Evolutionary conservation across 1,140 invertebrate species (phyloP).

Genomic region (Meteorus sp.): DNA sequence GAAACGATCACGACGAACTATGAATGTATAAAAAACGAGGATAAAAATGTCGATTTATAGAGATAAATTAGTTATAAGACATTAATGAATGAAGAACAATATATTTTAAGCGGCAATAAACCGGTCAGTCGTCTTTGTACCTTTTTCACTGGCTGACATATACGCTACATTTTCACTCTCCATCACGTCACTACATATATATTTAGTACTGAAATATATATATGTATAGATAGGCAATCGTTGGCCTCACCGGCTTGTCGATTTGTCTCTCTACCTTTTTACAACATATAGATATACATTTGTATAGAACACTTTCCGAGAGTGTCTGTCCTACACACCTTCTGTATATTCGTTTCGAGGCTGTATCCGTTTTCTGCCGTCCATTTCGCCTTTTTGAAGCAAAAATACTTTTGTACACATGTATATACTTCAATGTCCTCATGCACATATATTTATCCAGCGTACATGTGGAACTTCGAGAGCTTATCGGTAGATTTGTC

Average conservation of each 20-base stretch:
- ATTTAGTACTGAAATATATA: not conserved
- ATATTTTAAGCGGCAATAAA: too few relatives aligned
- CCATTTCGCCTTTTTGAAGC: not conserved
- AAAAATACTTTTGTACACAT: not conserved
- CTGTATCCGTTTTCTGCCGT: not conserved
- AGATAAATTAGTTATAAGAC: too few relatives aligned
- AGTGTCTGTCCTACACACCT: too few relatives aligned
- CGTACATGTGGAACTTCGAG: too few relatives aligned
- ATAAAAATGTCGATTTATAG: too few relatives aligned
- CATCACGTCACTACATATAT: not conserved
- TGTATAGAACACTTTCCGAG: too few relatives aligned
- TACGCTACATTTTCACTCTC: not conserved
- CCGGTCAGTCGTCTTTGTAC: too few relatives aligned
- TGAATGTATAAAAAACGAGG: too few relatives aligned
- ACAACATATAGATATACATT: not conserved
- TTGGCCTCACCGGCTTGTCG: not conserved
- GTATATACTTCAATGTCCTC: too few relatives aligned
- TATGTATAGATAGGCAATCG: not conserved
- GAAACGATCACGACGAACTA: too few relatives aligned
- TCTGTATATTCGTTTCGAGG: not conserved
- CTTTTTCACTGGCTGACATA: not conserved
- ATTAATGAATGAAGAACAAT: not conserved
- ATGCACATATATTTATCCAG: too few relatives aligned
- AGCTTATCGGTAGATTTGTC: too few relatives aligned
- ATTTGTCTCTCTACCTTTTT: conserved; percentile 3